phyloP scores from a whole-genome alignment of 2,797 vertebrate genomes.

The Helarctos malayanus region DNA sequence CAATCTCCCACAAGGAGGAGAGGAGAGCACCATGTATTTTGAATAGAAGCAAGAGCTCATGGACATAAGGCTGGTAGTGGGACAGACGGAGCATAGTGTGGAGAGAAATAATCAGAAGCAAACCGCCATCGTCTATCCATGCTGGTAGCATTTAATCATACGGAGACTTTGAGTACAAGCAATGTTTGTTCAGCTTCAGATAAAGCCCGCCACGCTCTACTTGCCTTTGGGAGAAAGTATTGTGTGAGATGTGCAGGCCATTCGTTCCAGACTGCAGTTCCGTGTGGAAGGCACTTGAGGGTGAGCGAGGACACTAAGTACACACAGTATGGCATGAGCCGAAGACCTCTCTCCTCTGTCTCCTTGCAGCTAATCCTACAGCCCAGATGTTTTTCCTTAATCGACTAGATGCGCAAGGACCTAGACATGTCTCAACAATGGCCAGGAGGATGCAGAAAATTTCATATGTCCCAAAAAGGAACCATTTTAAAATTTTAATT shows the following conservation, averaged over 20 bases:
- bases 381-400: fast-evolving
- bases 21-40: fast-evolving
- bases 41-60: not conserved
- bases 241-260: not conserved
- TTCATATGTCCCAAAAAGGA: not conserved
- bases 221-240: not conserved
- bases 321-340: fast-evolving
- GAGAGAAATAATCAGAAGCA: not conserved
- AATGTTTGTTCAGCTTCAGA: too few species aligned
- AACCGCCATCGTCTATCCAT: fast-evolving
- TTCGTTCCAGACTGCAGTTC: not conserved
- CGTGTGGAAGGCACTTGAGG: not conserved
- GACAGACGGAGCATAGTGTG: not conserved
- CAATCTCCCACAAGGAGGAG: not conserved
- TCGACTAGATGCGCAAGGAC: fast-evolving
- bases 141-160: too few species aligned
- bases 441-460: too few species aligned
- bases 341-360: not conserved
- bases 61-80: too few species aligned
- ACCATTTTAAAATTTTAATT: not conserved
- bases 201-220: too few species aligned
- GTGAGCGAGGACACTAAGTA: not conserved
- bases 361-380: not conserved
- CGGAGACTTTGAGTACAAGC: not conserved
- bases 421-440: not conserved